Percentiles rank a stretch among this genome's conserved stretches.
phyloP scores from a whole-genome alignment of 1,140 invertebrate genomes.

The Drosophila murphyi region DNA sequence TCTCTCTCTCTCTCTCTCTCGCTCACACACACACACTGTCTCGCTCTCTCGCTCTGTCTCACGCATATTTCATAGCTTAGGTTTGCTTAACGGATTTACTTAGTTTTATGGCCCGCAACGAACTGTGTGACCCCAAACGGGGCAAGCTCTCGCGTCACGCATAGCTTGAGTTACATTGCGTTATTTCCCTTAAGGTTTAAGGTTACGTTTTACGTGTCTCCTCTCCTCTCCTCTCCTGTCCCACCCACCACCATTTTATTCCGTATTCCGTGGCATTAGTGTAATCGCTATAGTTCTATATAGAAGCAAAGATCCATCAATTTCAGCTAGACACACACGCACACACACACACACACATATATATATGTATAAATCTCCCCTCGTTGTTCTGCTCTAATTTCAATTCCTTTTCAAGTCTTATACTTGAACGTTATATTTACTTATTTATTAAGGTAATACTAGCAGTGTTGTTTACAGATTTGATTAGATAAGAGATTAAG shows the following conservation, averaged over 20 bases:
- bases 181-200: background rate
- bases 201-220: conserved; percentile 12
- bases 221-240: background rate
- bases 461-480: too few species aligned
- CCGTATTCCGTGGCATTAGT: background rate
- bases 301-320: too few species aligned
- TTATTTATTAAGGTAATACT: too few species aligned
- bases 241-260: background rate
- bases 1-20: background rate
- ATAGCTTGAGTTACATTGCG: conserved; percentile 10
- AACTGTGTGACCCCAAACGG: conserved; percentile 23
- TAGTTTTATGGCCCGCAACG: conserved; percentile 11
- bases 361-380: too few species aligned
- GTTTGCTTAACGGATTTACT: conserved; percentile 33
- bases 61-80: background rate
- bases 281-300: background rate
- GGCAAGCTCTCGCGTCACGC: conserved; percentile 23
- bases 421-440: too few species aligned
- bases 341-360: too few species aligned
- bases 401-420: too few species aligned
- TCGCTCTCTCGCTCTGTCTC: background rate
- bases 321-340: too few species aligned
- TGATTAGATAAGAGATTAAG: too few species aligned
- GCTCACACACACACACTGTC: background rate
- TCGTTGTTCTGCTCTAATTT: too few species aligned